phyloP scores from a whole-genome alignment of 2,113 vertebrate genomes.

The Calcarius ornatus region DNA sequence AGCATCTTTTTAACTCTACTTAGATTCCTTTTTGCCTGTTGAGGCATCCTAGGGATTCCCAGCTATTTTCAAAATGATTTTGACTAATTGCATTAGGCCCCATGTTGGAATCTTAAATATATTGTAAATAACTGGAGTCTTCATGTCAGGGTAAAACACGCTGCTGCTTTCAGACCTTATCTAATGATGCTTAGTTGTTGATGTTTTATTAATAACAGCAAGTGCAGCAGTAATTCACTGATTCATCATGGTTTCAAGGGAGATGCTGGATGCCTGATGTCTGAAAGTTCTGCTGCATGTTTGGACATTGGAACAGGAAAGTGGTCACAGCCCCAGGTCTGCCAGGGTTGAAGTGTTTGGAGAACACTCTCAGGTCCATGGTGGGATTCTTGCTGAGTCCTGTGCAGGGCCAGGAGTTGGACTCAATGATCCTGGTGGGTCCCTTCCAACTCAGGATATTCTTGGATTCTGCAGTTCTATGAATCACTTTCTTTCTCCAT shows the following conservation, averaged over 20 bases:
- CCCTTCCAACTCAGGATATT: background rate
- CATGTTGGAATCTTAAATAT: background rate
- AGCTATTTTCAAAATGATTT: constrained; percentile 9
- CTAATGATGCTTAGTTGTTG: background rate
- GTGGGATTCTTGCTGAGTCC: background rate
- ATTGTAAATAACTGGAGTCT: background rate
- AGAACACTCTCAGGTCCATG: too few relatives aligned
- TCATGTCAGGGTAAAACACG: background rate
- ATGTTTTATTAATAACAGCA: background rate
- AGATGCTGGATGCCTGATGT: background rate
- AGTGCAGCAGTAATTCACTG: background rate
- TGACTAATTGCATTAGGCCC: constrained; percentile 29
- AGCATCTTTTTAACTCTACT: background rate
- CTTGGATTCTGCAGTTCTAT: background rate
- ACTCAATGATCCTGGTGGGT: background rate
- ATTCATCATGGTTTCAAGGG: background rate
- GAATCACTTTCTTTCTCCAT: background rate
- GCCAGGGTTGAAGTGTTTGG: background rate
- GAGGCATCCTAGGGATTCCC: background rate
- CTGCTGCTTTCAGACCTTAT: background rate
- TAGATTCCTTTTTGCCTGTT: background rate
- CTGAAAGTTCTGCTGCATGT: background rate
- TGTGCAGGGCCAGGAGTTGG: background rate
- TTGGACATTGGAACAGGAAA: background rate
- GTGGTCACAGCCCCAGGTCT: background rate